phyloP scores from a whole-genome alignment of 2,888 invertebrate genomes.

The Ichneumon xanthorius region DNA sequence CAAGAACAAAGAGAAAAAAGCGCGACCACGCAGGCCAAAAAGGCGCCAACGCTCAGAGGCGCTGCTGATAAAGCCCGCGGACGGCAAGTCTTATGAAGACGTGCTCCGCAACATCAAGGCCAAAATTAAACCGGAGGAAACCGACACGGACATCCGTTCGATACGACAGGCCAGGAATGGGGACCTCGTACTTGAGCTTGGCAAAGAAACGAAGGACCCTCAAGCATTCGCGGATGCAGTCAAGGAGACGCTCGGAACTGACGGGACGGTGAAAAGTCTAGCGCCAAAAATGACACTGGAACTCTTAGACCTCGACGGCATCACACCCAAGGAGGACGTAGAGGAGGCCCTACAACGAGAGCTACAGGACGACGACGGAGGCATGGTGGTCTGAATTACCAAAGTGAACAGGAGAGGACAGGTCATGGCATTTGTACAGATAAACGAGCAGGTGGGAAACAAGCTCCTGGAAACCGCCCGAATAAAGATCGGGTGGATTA shows the following conservation, averaged over 20 bases:
- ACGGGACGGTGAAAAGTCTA: conserved; percentile 1
- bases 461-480: conserved; percentile 11
- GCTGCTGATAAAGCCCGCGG: conserved; percentile 25
- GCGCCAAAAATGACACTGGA: conserved; percentile 39
- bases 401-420: conserved; percentile 12
- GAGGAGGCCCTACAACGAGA: conserved; percentile 26
- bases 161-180: conserved; percentile 47
- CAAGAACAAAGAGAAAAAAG: not conserved
- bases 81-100: conserved; percentile 31
- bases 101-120: conserved; percentile 17
- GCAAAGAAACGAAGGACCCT: conserved; percentile 3
- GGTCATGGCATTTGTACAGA: conserved; percentile 1
- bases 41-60: conserved; percentile 16
- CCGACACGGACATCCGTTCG: conserved; percentile 11
- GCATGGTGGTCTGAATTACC: conserved; percentile 45
- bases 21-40: not conserved
- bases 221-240: conserved; percentile 15
- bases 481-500: conserved; percentile 44
- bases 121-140: conserved; percentile 39
- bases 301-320: conserved; percentile 56
- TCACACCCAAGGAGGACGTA: conserved; percentile 48
- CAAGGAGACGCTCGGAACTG: conserved; percentile 20
- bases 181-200: conserved; percentile 44
- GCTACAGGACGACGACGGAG: not conserved
- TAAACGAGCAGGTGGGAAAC: not conserved